phyloP scores from a whole-genome alignment of 2,113 vertebrate species.

The Microtus pennsylvanicus region DNA sequence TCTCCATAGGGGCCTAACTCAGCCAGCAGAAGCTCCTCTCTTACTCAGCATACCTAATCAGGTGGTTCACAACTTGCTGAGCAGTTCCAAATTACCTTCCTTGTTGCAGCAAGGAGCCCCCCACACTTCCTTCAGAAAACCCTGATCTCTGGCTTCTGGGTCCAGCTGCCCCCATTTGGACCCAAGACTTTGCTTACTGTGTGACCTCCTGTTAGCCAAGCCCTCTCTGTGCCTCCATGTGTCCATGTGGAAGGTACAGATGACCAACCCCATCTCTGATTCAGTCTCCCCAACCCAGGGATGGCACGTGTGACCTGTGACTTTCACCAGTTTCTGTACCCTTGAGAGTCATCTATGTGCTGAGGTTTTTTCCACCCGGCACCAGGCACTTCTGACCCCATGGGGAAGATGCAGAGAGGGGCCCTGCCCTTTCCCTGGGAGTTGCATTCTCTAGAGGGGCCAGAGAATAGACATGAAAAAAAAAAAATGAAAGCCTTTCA shows the following conservation, averaged over 20 bases:
- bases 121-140: too few relatives aligned
- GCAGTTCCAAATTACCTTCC: not conserved
- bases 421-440: not conserved
- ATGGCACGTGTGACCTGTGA: fast-evolving
- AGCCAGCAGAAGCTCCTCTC: not conserved
- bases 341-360: fast-evolving
- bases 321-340: too few relatives aligned
- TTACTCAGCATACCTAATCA: not conserved
- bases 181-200: too few relatives aligned
- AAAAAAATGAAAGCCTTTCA: not conserved
- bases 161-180: not conserved
- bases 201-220: not conserved
- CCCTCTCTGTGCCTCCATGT: too few relatives aligned
- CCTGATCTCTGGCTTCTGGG: not conserved
- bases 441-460: fast-evolving
- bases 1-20: not conserved
- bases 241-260: too few relatives aligned
- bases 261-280: not conserved
- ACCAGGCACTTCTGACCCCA: fast-evolving
- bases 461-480: not conserved
- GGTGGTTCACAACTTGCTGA: not conserved
- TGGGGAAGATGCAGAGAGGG: fast-evolving
- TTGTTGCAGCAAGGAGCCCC: not conserved
- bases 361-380: too few relatives aligned
- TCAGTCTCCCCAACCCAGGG: not conserved